Evolutionary conservation across 2,888 invertebrate species (phyloP).

Genomic region (Phrixothrix hirtus): DNA sequence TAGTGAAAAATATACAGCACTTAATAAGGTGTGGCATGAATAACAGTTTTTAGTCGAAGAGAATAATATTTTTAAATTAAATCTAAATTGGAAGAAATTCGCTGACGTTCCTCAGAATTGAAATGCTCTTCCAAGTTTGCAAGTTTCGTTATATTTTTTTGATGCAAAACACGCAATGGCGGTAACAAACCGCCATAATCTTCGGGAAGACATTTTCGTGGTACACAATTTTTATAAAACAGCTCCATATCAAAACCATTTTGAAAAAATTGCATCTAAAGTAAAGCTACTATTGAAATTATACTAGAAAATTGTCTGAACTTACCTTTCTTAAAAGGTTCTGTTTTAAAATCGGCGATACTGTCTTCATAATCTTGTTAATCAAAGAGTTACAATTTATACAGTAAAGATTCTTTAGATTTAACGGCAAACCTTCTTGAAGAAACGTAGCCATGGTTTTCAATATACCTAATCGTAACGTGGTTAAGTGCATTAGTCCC

Average conservation of each 20-base stretch:
- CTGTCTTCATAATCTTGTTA: neutral
- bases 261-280: constrained; percentile 65
- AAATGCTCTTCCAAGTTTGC: constrained; percentile 34
- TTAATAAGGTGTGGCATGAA: too few relatives aligned
- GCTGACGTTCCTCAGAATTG: constrained; percentile 42
- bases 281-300: neutral
- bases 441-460: constrained; percentile 43
- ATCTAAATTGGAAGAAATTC: too few relatives aligned
- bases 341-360: neutral
- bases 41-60: too few relatives aligned
- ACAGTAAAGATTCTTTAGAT: constrained; percentile 48
- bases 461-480: constrained; percentile 38
- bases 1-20: too few relatives aligned
- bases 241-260: constrained; percentile 60
- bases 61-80: too few relatives aligned
- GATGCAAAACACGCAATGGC: constrained; percentile 26
- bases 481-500: constrained; percentile 45
- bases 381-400: neutral
- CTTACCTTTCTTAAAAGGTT: neutral
- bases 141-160: constrained; percentile 41
- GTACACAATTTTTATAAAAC: constrained; percentile 61
- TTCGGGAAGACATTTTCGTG: too few relatives aligned
- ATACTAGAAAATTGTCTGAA: neutral
- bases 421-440: constrained; percentile 51
- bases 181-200: constrained; percentile 67